Percentiles rank a stretch among this genome's conserved stretches.
phyloP scores from a whole-genome alignment of 2,797 vertebrate species.

The Catamblyrhynchus diadema region DNA sequence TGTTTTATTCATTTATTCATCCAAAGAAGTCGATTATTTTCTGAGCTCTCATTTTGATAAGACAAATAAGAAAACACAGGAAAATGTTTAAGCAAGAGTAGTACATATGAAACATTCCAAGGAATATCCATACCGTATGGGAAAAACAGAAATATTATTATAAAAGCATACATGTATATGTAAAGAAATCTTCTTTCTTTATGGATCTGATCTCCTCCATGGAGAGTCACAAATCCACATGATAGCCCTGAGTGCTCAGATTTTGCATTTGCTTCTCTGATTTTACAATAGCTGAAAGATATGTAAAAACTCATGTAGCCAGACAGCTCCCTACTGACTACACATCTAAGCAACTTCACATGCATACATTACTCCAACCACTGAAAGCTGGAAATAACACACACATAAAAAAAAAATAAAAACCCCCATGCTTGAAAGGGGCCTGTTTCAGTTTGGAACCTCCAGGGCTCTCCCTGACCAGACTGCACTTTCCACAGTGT shows the following conservation, averaged over 20 bases:
- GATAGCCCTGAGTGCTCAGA: conserved; percentile 36
- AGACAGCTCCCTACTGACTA: conserved; percentile 63
- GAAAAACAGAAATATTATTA: conserved; percentile 34
- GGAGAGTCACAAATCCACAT: conserved; percentile 60
- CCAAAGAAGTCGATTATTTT: not conserved
- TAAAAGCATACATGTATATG: conserved; percentile 44
- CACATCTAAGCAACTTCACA: conserved; percentile 44
- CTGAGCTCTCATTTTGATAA: not conserved
- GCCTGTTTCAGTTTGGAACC: not conserved
- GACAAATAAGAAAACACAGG: not conserved
- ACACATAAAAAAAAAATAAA: not conserved
- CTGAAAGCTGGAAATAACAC: conserved; percentile 27
- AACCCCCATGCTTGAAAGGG: not conserved
- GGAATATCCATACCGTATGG: not conserved
- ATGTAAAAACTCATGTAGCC: conserved; percentile 52
- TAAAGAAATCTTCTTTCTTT: conserved; percentile 30
- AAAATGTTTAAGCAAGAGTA: not conserved
- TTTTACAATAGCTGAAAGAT: conserved; percentile 60
- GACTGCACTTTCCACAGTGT: not conserved
- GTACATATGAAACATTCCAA: not conserved
- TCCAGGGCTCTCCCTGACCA: not conserved
- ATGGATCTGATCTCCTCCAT: conserved; percentile 39
- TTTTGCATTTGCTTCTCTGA: conserved; percentile 51
- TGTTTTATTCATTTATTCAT: not conserved
- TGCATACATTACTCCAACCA: conserved; percentile 60